These are phyloP conservation scores for Dione juno DNA, from an alignment of 2,888 invertebrate species.

Conservation along the genomic window DNA sequence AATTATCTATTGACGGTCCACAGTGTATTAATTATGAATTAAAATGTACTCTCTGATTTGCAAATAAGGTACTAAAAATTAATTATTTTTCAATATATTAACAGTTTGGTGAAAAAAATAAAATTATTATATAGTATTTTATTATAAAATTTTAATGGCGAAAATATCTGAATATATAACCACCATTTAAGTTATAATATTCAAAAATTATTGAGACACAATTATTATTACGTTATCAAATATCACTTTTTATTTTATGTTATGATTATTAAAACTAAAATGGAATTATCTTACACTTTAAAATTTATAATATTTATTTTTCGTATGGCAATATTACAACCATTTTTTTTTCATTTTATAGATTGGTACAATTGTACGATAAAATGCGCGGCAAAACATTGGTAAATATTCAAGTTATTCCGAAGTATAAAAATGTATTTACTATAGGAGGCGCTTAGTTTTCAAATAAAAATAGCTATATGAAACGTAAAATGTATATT, in stretches of 20 bases:
- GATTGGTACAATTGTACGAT: slow-evolving; percentile 11
- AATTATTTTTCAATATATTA: background rate
- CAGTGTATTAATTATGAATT: slow-evolving; percentile 55
- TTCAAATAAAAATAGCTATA: background rate
- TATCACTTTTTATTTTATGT: background rate
- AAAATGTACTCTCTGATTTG: slow-evolving; percentile 3
- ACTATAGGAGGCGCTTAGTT: background rate
- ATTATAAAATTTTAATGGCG: background rate
- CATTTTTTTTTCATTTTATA: background rate
- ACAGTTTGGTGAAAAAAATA: background rate
- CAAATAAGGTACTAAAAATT: background rate
- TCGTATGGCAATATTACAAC: background rate
- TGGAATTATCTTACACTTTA: background rate
- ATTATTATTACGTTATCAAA: background rate
- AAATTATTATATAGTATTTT: background rate
- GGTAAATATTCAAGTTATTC: background rate
- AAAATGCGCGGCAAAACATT: slow-evolving; percentile 16
- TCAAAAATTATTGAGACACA: background rate
- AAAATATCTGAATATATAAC: background rate
- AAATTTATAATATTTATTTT: background rate
- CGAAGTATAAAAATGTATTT: background rate
- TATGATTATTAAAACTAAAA: background rate
- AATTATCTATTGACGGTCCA: slow-evolving; percentile 63
- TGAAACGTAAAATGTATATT: background rate
- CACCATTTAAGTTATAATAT: background rate